Evolutionary conservation across 1,140 invertebrate species (phyloP).

Genomic region (Orchestia grillus): DNA sequence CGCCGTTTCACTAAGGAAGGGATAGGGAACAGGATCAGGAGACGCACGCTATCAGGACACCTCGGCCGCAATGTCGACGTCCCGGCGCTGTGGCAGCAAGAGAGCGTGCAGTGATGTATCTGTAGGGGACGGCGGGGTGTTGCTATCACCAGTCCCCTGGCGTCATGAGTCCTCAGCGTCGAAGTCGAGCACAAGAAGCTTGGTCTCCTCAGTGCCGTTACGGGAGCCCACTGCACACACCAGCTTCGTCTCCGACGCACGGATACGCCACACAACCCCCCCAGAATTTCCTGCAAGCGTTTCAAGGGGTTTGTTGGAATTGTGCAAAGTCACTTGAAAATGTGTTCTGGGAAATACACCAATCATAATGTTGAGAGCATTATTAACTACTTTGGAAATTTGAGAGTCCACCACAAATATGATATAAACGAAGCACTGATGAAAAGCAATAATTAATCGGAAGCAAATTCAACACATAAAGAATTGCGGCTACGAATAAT

Average conservation of each 20-base stretch:
- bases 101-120: background rate
- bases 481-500: too few species aligned
- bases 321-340: too few species aligned
- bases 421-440: too few species aligned
- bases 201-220: constrained; percentile 94
- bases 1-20: too few species aligned
- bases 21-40: too few species aligned
- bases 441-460: too few species aligned
- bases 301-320: background rate
- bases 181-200: constrained; percentile 96
- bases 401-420: too few species aligned
- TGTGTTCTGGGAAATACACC: too few species aligned
- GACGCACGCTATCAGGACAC: constrained; percentile 2
- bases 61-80: background rate
- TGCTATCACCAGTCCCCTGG: background rate
- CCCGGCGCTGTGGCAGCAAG: background rate
- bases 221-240: constrained; percentile 98
- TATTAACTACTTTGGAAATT: too few species aligned
- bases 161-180: constrained; percentile 76
- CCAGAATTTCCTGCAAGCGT: constrained; percentile 85
- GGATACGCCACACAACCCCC: constrained; percentile 98
- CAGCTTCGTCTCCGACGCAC: constrained; percentile 95
- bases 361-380: too few species aligned
- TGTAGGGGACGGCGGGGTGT: background rate
- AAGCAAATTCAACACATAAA: too few species aligned